Base-by-base conservation (phyloP, 2,888 invertebrate species). In the Drosophila vallismaia region DNA sequence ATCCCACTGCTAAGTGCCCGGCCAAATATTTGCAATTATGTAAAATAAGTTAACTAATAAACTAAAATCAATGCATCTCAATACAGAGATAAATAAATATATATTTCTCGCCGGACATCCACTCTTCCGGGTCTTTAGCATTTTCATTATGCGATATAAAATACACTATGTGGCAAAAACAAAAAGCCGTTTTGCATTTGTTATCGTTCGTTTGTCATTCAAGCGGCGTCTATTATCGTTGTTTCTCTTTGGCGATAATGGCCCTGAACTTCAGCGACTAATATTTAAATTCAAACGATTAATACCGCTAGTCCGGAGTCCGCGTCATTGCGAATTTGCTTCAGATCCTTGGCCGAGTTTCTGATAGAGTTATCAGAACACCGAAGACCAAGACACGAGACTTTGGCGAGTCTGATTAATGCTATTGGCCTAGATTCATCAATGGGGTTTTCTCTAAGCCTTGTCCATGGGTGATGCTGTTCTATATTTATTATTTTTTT, bases 191-290 rank as follows among this genome's bases (percentile, higher is more conserved):
- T 75, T 85, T 71, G 68, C 72, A 81, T 85, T 82, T 79, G 74
- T 62, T 71, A 81, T 77, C 69, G 60, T 52, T 36, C 29, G 49
- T 66, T 63, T 56, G 58, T 68, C 70, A 50, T 74, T 63, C 49
- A 50, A 48, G 28, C 66, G 50, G 57, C 49, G 50, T 60, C 56
- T 62, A 49, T 45, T 67, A 62, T 64, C 73, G 59, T 46, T 54
- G 69, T 33, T 71, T 85, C 77, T 64, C 69, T 79, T 85, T 76
- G 79, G 71, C 75, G 66, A 64, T 52, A 40, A 26, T 40, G 46
- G 54, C 82, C 82, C 80, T 82, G 82, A 82, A 82, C 82, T 82
- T 82, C 82, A 86, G 70, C 69, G 59, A 33, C 54, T 52, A 57
- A 40, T 69, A 52, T 31, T 26, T 49, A 52, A 57, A 69, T 42